These are phyloP conservation scores for Aramus guarauna DNA, from an alignment of 2,113 vertebrate genomes.

Conservation along the genomic window DNA sequence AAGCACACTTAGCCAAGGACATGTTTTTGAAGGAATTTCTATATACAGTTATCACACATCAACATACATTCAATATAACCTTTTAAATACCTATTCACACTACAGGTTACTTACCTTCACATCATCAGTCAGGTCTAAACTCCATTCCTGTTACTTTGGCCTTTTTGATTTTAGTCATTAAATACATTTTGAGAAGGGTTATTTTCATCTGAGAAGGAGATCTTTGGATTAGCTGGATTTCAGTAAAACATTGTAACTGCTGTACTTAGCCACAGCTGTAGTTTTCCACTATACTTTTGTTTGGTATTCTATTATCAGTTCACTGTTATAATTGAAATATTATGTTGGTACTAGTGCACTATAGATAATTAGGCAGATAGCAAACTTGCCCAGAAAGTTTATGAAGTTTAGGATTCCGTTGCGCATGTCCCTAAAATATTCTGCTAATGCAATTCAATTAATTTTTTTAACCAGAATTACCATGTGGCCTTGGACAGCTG, in stretches of 20 bases:
- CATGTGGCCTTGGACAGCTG: neutral
- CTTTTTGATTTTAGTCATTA: neutral
- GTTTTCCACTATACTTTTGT: neutral
- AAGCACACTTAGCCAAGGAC: neutral
- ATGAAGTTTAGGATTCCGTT: neutral
- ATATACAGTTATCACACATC: neutral
- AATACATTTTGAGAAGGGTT: neutral
- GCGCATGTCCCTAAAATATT: neutral
- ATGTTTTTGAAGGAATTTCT: neutral
- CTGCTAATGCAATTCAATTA: neutral
- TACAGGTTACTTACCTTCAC: neutral
- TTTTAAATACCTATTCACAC: no score
- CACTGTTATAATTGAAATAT: neutral
- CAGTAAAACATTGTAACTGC: neutral
- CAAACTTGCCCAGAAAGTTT: neutral
- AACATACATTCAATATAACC: neutral
- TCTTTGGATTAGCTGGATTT: neutral
- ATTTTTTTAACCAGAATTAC: neutral
- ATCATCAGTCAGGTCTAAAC: neutral
- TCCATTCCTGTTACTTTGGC: neutral
- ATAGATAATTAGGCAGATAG: neutral
- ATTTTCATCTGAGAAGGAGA: neutral
- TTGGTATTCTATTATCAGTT: neutral
- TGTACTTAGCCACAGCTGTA: neutral
- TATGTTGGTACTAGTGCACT: neutral